Evolutionary conservation across 2,888 invertebrate species (phyloP), one percentile per base, ranked within the genome.

Genomic region (Melieria picta): DNA sequence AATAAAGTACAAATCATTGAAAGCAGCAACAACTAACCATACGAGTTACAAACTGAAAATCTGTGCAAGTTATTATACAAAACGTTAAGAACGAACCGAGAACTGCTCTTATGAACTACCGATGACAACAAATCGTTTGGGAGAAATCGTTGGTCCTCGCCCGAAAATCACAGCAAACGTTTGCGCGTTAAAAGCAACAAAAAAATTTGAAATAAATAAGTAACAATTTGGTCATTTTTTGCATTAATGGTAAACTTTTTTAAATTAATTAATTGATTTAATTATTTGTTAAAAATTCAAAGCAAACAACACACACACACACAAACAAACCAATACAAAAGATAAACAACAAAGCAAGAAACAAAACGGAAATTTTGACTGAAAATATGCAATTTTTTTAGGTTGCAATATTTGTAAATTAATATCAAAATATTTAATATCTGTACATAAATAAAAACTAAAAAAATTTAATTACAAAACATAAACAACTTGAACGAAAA

Each of bases 1-100:
- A 82, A 80, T 80, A 81, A 83, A 83, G 84, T 83, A 83, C 83
- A 83, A 83, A 83, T 83, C 75, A 74, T 75, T 66, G 72, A 30
- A 30, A 30, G 30, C 30, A 30, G 30, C 30, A 30, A 30, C 30
- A 30, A 30, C 30, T 30, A 30, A 30, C 30, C 30, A 30, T 30
- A 30, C 30, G 30, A 30, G 30, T 30, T 30, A 30, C 30, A 30
- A 30, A 30, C 30, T 30, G 30, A 30, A 30, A 30, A 30, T 30
- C 30, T 30, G 30, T 30, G 30, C 30, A 30, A 30, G 30, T 30
- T 30, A 30, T 30, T 30, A 56, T 65, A 43, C 11, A 58, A 58
- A 58, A 13, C 9, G 58, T 30, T 16, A 10, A 16, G 45, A 64
- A 69, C 58, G 62, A 69, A 69, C 60, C 66, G 58, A 55, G 60